Base-by-base conservation (phyloP, 2,113 vertebrate genomes). In the Mesoclemmys tuberculata region DNA sequence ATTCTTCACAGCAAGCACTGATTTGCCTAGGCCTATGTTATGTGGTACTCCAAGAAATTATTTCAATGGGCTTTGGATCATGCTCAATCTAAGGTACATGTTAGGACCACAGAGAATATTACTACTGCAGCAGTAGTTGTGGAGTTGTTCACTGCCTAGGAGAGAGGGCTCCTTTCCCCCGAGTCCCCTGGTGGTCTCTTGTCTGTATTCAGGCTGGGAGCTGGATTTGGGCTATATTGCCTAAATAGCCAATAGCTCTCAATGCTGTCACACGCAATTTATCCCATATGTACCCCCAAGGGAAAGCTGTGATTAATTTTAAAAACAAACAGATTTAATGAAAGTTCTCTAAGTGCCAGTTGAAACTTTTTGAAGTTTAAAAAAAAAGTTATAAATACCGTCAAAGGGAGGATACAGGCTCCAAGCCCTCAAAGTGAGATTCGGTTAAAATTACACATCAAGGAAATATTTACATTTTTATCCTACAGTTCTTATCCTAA, bases 401-500 rank as follows among this genome's bases (percentile, higher is more conserved):
- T 77, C 46, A 77, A 77, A 77, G 24, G 24, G 26, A 44, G 26
- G 44, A 46, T 27, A 75, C 24, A 46, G 41, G 41, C 26, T 35
- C 38, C 14, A 24, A 38, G 21, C 6, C 29, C 41, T 52, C 8
- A 9, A 22, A 41, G 7, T 19, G 27, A 89, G 22, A 18, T 41
- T 68, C 87, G 54, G 44, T 26, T 24, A 79, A 56, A 64, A 21
- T 84, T 46, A 46, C 46, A 46, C 44, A 46, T 46, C 11, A 44
- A 3, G 41, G 12, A 75, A 24, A 44, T 0, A 0, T 55, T 41
- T 89, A 77, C 22, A 4, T 41, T 10, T 38, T 19, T 82, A 77
- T 16, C 44, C 4, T 12, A 2, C 44, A 5, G 80, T n/a, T 27
- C 54, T 80, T 51, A 38, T 90, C 83, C 80, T 80, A 91, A 48